Base-by-base conservation (phyloP, 2,888 invertebrate genomes). In the Callinectes sapidus region DNA sequence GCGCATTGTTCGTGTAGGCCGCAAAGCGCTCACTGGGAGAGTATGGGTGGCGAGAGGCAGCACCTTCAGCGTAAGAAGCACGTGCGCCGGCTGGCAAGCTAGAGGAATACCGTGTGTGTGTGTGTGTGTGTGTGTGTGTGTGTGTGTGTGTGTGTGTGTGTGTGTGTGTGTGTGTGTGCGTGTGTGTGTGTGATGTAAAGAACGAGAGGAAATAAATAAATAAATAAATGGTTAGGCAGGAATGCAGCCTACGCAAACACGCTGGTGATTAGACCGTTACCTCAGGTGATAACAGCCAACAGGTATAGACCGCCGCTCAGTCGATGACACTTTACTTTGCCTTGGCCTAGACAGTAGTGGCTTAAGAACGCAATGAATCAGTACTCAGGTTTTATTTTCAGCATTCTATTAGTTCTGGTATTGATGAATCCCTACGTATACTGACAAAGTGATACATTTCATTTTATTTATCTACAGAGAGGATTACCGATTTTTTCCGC, bases 61-160 rank as follows among this genome's bases (percentile, higher is more conserved):
- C 71, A 71, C 28, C 23, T 71, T 28, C 0, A 8, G 71, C 28
- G 23, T 71, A 71, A 18, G 71, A 71, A 28, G 71, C 71, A 71
- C 71, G 71, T 71, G 71, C 71, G 6, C 28, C 16, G 71, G 71
- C 10, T 23, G 28, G n/a, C 10, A 71, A 18, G 71, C 28, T n/a
- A n/a, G 28, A 71, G 71, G 28, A 71, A n/a, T 71, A 71, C 71
- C 71, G n/a, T 71, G 71, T 71, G 71, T 71, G 71, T 71, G 71
- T 71, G 66, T 66, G 66, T 66, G 66, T 66, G 66, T 66, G 66
- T 66, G 71, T 71, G 71, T 71, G 71, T 71, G 71, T 71, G 71
- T 71, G 71, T 71, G 71, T 71, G 71, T 71, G 71, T 71, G 71
- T 71, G 71, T 71, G 71, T 71, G 71, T 71, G 71, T 71, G 71